These are phyloP conservation scores for Pseudococcus longispinus DNA, from an alignment of 2,888 invertebrate species.

Conservation along the genomic window DNA sequence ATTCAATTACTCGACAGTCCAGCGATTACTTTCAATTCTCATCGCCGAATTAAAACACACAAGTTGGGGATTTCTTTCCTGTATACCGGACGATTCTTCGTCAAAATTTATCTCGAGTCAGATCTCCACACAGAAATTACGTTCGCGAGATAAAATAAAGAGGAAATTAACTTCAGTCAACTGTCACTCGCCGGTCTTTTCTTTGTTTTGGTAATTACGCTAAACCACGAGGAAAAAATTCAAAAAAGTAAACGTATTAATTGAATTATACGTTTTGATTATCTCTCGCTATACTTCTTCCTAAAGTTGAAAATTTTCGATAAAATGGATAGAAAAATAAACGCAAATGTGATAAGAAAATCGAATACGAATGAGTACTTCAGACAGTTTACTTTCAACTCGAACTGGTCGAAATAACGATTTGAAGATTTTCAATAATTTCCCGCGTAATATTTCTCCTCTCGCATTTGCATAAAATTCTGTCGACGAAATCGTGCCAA, in stretches of 20 bases:
- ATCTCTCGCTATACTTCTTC: background rate
- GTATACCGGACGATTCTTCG: background rate
- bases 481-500: background rate
- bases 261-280: background rate
- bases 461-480: background rate
- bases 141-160: background rate
- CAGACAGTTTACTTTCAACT: background rate
- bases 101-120: background rate
- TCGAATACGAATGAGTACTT: background rate
- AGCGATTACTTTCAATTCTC: background rate
- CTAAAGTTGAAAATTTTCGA: background rate
- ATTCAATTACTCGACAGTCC: slow-evolving; percentile 34
- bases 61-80: background rate
- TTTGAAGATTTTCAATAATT: background rate
- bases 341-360: background rate
- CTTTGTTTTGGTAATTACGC: background rate
- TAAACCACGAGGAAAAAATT: background rate
- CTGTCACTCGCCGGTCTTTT: background rate
- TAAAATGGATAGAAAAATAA: background rate
- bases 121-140: background rate
- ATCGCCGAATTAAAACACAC: background rate
- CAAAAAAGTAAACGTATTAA: background rate
- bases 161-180: background rate
- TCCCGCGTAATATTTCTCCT: background rate
- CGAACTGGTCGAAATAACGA: background rate